Evolutionary conservation across 2,888 invertebrate species (phyloP), one percentile per base, ranked within the genome.

Genomic region (Ophonus ardosiacus): DNA sequence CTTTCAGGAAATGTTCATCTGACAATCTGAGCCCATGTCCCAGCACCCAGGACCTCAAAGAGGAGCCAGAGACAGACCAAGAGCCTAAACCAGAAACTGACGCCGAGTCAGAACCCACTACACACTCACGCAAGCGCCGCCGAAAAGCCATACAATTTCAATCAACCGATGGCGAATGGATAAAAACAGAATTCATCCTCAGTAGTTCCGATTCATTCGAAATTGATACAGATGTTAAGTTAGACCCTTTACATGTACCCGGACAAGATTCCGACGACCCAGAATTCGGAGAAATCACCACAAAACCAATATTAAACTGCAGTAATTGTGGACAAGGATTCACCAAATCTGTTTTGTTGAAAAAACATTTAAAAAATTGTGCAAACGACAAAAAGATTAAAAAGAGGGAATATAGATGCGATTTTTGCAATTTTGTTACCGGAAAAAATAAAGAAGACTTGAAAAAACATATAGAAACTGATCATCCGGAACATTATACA

Each of bases 21-120:
- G 87, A 88, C 88, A 88, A 88, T 88, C 88, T 89, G 88, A 88
- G 86, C 88, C 89, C 88, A 88, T 89, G 43, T 10, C 43, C 13
- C 10, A 4, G 43, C 13, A 13, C 8, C 43, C 43, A 0, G 43
- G 1, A 1, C 3, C 43, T 51, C 10, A 51, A 51, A 13, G 43
- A 56, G 13, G 10, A 78, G 56, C 15, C 65, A n/a, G 8, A 85
- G 85, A 31, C 80, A 59, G 51, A 74, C 65, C 17, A 79, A 61
- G 59, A 85, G 71, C 86, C 86, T 1, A 56, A 61, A 68, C 24
- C 24, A 21, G 63, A 59, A 0, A 59, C 59, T 4, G 0, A 15
- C 2, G 4, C 61, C 7, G 61, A 84, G 3, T n/a, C n/a, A n/a
- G n/a, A n/a, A n/a, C 1, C 61, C n/a, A 13, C 17, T 79, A n/a